A percentile compares a stretch with the other conserved stretches of the same genome.
Evolutionary conservation across 2,797 vertebrate species (phyloP).

Genomic region (Buceros bicornis): DNA sequence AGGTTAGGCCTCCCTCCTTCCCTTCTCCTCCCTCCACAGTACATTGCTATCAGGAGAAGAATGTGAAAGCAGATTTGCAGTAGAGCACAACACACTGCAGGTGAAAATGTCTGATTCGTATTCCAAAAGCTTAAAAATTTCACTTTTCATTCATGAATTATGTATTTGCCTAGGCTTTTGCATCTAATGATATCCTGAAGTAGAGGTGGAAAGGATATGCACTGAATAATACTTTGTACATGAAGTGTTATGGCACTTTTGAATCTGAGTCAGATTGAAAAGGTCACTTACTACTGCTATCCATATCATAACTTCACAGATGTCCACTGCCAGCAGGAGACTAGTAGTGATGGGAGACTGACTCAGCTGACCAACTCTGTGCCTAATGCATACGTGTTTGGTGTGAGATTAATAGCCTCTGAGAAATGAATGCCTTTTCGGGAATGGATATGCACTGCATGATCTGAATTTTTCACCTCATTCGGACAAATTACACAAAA

Average conservation of each 20-base stretch:
- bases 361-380: not conserved
- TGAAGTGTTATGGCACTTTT: slow-evolving; percentile 23
- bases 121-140: slow-evolving; percentile 53
- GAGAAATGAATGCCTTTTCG: not conserved
- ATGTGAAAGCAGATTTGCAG: slow-evolving; percentile 49
- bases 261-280: slow-evolving; percentile 12
- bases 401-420: not conserved
- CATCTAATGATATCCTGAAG: slow-evolving; percentile 60
- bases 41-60: slow-evolving; percentile 23
- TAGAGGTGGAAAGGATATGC: slow-evolving; percentile 44
- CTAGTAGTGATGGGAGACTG: slow-evolving; percentile 2
- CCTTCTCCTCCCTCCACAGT: not conserved
- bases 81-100: slow-evolving; percentile 11
- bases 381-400: not conserved
- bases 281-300: slow-evolving; percentile 28
- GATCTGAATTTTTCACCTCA: not conserved
- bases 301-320: slow-evolving; percentile 14
- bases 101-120: slow-evolving; percentile 49
- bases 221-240: slow-evolving; percentile 52
- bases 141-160: slow-evolving; percentile 76
- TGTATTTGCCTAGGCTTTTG: slow-evolving; percentile 63
- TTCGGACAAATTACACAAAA: not conserved
- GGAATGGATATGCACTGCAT: not conserved
- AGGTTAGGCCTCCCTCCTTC: not conserved
- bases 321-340: slow-evolving; percentile 19